Evolutionary conservation across 2,797 vertebrate species (phyloP), one percentile per base, ranked within the genome.

Genomic region (Allobates femoralis): DNA sequence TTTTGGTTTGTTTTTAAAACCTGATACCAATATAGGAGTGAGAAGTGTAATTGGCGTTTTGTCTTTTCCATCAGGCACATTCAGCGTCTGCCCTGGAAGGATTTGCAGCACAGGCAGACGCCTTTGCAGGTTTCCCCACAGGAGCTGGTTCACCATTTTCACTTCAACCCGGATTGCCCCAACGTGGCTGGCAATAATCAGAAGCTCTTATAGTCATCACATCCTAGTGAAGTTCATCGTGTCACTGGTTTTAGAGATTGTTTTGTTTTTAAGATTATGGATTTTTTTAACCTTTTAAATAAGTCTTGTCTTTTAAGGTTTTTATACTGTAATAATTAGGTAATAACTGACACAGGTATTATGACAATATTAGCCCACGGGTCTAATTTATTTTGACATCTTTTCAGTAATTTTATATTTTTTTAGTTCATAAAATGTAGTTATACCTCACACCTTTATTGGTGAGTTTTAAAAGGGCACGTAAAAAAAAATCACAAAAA

Each of bases 181-280:
- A 97, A 91, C 94, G 97, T 88, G 97, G 97, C 78, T 99, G 98
- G 98, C 98, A 99, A 91, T 99, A 94, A 89, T 73, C 11, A 3
- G 23, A 75, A 50, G 3, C 37, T 80, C 55, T 81, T 37, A 11
- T 55, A 81, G 28, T n/a, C 37, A 32, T 28, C 16, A 37, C 51
- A 56, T 37, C 46, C 41, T 46, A 73, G 37, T 37, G 37, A n/a
- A 37, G 34, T 73, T 73, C 30, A 23, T 41, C 6, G 21, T 77
- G 58, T 60, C 10, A 16, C 56, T 16, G 80, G 34, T 26, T n/a
- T 84, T 28, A 16, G 21, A 41, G 26, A 26, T 21, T 15, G 41
- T 10, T 46, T 73, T 79, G n/a, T 71, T 78, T 34, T 84, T 1
- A 62, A 34, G n/a, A 51, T 50, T 76, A 66, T 21, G n/a, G n/a